Base-by-base conservation (phyloP, 2,797 vertebrate species). In the Thripadectes ignobilis region DNA sequence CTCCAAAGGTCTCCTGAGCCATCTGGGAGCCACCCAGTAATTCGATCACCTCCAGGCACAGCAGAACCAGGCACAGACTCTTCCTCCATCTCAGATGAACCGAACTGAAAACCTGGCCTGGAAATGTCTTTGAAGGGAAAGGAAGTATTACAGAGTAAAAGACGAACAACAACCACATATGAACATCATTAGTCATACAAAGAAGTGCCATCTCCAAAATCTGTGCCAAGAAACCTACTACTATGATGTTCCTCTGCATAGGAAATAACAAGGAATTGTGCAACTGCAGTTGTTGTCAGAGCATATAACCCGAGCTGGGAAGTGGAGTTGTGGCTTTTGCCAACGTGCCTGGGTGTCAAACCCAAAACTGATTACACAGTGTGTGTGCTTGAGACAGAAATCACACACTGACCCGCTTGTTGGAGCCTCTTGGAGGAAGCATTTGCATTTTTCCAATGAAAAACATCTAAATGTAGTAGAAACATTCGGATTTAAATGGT, bases 191-290 rank as follows among this genome's bases (percentile, higher is more conserved):
- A 89, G 54, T n/a, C 52, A 29, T 78, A 49, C 1, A 32, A 26
- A 89, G 72, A 62, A 79, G 82, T 69, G 80, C 80, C 92, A 87
- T 52, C 88, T 63, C 45, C 52, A 18, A 54, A 23, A 76, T 21
- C 55, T 7, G 21, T 32, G 92, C 86, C 92, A 74, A 80, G 88
- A 87, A 90, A 61, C 14, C 77, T 76, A 65, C 66, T 85, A 84
- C 80, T 63, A 67, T 19, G 34, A 10, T 48, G 89, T 8, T 89
- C 29, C 43, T 75, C 52, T 43, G 92, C 24, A 36, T 57, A 24
- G 52, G 78, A 81, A 92, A 54, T 21, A 61, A 51, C 78, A 83
- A 81, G 71, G 67, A 76, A 38, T 95, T 92, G 92, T 89, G 92
- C 68, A 93, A 83, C 65, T 57, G 34, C 49, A 1, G 51, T 17